Percentiles rank a stretch among this genome's conserved stretches.
These are phyloP conservation scores for Chrysotoxum bicinctum DNA, from an alignment of 2,888 invertebrate genomes.

Conservation along the genomic window DNA sequence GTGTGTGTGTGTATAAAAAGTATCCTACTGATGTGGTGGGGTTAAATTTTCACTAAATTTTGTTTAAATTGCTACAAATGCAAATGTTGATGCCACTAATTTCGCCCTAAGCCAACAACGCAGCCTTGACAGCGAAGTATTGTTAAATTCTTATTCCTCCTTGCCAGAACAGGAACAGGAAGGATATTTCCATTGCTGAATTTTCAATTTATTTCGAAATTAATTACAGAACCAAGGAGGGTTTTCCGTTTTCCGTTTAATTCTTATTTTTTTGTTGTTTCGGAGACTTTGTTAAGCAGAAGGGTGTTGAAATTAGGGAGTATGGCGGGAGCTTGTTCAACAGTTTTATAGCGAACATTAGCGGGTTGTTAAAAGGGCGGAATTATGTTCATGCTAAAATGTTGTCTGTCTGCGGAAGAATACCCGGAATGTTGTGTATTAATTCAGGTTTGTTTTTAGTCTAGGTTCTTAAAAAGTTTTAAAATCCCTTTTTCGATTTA, in stretches of 20 bases:
- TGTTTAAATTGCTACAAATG: conserved; percentile 18
- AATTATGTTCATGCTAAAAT: conserved; percentile 35
- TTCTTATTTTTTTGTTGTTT: not conserved
- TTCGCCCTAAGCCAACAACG: conserved; percentile 8
- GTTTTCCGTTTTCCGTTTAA: conserved; percentile 13
- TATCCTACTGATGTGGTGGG: not conserved
- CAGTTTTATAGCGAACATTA: conserved; percentile 38
- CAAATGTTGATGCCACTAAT: conserved; percentile 23
- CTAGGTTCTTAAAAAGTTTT: conserved; percentile 29
- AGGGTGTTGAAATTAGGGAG: conserved; percentile 5
- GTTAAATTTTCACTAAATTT: not conserved
- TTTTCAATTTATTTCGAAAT: conserved; percentile 63
- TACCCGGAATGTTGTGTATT: conserved; percentile 1
- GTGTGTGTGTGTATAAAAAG: conserved; percentile 8
- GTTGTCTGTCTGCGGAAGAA: not conserved
- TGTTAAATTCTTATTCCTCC: not conserved
- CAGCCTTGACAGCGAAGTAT: conserved; percentile 7
- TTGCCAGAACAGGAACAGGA: not conserved
- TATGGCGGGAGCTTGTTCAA: conserved; percentile 25
- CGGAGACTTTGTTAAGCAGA: conserved; percentile 3
- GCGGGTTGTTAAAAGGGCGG: conserved; percentile 13
- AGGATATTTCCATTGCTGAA: conserved; percentile 58
- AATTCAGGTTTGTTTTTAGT: conserved; percentile 21
- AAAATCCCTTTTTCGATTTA: conserved; percentile 13
- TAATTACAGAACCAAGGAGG: conserved; percentile 58